Evolutionary conservation across 2,113 vertebrate genomes (phyloP).

Genomic region (Hymenochirus boettgeri): DNA sequence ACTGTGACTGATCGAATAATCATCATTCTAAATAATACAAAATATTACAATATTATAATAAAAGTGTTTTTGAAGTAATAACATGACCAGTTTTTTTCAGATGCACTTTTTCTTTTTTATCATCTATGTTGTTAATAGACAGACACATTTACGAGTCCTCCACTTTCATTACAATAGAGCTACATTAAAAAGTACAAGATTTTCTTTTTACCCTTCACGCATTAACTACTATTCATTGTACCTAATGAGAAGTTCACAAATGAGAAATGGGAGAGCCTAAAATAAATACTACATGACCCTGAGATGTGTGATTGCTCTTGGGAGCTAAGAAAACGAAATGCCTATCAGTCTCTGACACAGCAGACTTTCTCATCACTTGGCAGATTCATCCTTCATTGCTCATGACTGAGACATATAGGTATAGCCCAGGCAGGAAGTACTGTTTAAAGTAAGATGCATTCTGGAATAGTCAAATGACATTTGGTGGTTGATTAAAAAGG

Average conservation of each 20-base stretch:
- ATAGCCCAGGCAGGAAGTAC: conserved; percentile 64
- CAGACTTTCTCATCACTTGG: conserved; percentile 75
- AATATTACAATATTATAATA: no score
- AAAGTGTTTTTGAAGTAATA: no score
- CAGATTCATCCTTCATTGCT: conserved; percentile 82
- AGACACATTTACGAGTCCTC: conserved; percentile 36
- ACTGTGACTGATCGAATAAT: no score
- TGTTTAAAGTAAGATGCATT: conserved; percentile 54
- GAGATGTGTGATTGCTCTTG: conserved; percentile 69
- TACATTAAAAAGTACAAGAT: conserved; percentile 53
- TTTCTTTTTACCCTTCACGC: conserved; percentile 45
- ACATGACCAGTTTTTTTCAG: not conserved
- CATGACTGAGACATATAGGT: conserved; percentile 73
- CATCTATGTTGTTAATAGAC: conserved; percentile 49
- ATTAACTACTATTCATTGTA: conserved; percentile 54
- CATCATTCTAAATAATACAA: no score
- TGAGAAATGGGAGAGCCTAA: conserved; percentile 60
- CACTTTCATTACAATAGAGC: conserved; percentile 28
- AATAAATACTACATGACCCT: conserved; percentile 65
- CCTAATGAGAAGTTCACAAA: conserved; percentile 69
- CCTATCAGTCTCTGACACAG: conserved; percentile 80
- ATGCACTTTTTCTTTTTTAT: conserved; percentile 15
- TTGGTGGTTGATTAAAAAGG: conserved; percentile 49
- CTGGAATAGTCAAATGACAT: conserved; percentile 52
- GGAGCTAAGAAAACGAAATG: conserved; percentile 78